Conservation (phyloP, 2,797 vertebrate species). For the Zalophus californianus region DNA sequence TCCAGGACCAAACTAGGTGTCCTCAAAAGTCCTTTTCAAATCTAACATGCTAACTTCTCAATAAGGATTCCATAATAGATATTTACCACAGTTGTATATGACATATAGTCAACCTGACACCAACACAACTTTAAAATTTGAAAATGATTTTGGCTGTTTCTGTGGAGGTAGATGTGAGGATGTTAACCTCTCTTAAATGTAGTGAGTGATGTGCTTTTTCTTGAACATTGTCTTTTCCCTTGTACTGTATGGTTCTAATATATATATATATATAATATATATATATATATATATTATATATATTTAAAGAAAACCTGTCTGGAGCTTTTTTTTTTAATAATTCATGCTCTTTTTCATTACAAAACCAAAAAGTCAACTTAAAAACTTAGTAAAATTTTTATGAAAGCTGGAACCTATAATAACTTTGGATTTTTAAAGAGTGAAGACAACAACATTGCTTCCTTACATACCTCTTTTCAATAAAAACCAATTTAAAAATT, state of each 20-base stretch:
- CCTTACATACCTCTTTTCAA: constrained; percentile 71
- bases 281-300: not conserved
- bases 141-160: constrained; percentile 18
- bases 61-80: constrained; percentile 48
- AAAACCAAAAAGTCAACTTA: constrained; percentile 85
- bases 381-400: constrained; percentile 87
- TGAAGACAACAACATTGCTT: constrained; percentile 74
- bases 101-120: constrained; percentile 58
- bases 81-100: constrained; percentile 57
- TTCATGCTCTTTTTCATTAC: constrained; percentile 86
- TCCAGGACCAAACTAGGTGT: not conserved
- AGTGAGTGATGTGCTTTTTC: constrained; percentile 77
- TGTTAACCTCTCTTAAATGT: constrained; percentile 78
- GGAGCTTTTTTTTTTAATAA: constrained; percentile 83
- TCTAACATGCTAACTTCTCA: not conserved
- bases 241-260: constrained; percentile 71
- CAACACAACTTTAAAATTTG: constrained; percentile 43
- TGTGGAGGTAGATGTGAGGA: not conserved
- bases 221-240: constrained; percentile 75
- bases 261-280: not conserved
- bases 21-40: not conserved
- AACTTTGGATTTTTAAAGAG: constrained; percentile 74
- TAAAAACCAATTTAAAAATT: constrained; percentile 86
- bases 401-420: constrained; percentile 82
- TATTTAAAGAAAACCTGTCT: constrained; percentile 3